Evolutionary conservation across 1,140 invertebrate species (phyloP), one percentile per base, ranked within the genome.

Genomic region (Drosophila nigrodunni): DNA sequence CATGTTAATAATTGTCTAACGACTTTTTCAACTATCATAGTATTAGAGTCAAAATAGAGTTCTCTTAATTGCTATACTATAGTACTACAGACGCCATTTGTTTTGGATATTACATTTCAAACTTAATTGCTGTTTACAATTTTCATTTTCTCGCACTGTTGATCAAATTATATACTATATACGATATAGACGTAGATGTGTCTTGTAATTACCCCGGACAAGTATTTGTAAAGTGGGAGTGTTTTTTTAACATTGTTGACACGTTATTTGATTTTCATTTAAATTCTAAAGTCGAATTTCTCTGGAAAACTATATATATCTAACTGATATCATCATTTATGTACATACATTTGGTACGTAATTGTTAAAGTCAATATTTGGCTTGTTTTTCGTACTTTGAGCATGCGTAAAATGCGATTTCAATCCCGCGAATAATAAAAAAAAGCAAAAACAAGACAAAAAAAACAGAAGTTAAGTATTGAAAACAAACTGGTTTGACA

Each of bases 291-390:
- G 59, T 54, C 30, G 10, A 35, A 11, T 34, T 52, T 52, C 30
- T 52, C 5, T 4, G n/a, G 30, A 52, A 52, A 52, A 30, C 25
- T 30, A 30, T 30, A 30, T 30, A 30, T 30, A n/a, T 50, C 3
- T 30, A 50, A 11, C 10, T 6, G 7, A 13, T 30, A 52, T 52
- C 11, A 49, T 49, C 11, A 34, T 15, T 52, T 35, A 50, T 21
- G 18, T 21, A 21, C 18, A 21, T 21, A 21, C 18, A 21, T 50
- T 50, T 50, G 10, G 21, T 3, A 34, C 34, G 54, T 78, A 78
- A 82, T 82, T 71, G 75, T 37, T 55, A 67, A 67, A 52, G 78
- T 75, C 71, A 82, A 82, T 85, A 80, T 70, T 58, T 46, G 55
- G 54, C 35, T 21, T 13, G 60, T 46, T 49, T 74, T 58, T 30